phyloP scores from a whole-genome alignment of 2,113 vertebrate species.

The Lethenteron reissneri region DNA sequence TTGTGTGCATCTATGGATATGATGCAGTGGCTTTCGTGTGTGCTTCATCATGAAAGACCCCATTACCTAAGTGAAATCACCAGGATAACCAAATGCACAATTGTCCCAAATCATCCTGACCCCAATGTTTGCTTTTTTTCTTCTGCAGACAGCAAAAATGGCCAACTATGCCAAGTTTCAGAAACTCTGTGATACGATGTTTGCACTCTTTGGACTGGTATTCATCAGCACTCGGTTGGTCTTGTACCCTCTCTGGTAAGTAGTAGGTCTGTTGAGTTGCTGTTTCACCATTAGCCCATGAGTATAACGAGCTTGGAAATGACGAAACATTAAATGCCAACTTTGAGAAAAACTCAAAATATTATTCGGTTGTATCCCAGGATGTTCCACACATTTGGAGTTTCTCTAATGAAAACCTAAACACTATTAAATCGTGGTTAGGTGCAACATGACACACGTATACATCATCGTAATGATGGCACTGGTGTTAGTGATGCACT shows the following conservation, averaged over 20 bases:
- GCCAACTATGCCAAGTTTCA: conserved; percentile 95
- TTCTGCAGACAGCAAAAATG: conserved; percentile 76
- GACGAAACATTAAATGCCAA: neutral
- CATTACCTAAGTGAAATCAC: no score
- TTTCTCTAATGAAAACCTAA: no score
- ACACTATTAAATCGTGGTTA: no score
- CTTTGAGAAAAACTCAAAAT: conserved; percentile 7
- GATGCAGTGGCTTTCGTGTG: no score
- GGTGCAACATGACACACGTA: no score
- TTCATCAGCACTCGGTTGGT: conserved; percentile 78
- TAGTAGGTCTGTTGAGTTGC: conserved; percentile 2
- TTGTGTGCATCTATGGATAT: no score
- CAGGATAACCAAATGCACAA: no score
- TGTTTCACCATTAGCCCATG: neutral
- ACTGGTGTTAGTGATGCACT: no score
- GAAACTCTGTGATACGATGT: conserved; percentile 77
- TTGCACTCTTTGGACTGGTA: conserved; percentile 66
- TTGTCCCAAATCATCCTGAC: no score
- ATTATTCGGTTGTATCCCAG: conserved; percentile 22
- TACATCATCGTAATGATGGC: no score
- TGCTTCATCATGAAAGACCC: no score
- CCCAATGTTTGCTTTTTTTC: conserved; percentile 17
- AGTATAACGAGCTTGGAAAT: neutral
- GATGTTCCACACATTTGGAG: conserved; percentile 29
- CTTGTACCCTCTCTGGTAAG: conserved; percentile 82